Base-by-base conservation (phyloP, 1,140 invertebrate species). In the Argopecten irradians region DNA sequence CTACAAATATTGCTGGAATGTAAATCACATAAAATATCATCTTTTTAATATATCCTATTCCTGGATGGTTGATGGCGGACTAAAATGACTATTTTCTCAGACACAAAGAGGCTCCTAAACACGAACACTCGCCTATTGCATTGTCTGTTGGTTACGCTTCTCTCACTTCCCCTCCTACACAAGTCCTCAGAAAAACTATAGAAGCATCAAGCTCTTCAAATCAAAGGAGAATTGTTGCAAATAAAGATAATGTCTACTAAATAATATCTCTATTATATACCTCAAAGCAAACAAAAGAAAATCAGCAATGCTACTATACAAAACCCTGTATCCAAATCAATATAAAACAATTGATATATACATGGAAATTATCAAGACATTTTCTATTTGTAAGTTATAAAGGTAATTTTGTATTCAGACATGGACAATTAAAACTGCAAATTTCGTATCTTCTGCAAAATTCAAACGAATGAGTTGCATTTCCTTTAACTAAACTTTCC, bases 171-270 rank as follows among this genome's bases (percentile, higher is more conserved):
- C 55, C 55, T 71, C 55, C 55, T 71, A 71, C n/a, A 71, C 55
- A 71, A 71, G 28, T 71, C 55, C 22, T 71, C 55, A 71, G 22
- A 71, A 71, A n/a, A 71, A 71, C 55, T 71, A n/a, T n/a, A 71
- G 55, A 71, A 71, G 55, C 55, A 71, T 71, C 55, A 71, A 71
- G 55, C 55, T 11, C 22, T 7, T 71, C 55, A 71, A 71, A 71
- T 71, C 55, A 71, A 71, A 71, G 55, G 55, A 71, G 55, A 71
- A 71, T 71, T 71, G 55, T 71, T 71, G 55, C 55, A 71, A 71
- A 71, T 71, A 71, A 71, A 46, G 22, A 46, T n/a, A n/a, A n/a
- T n/a, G n/a, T 55, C 16, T 71, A 5, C n/a, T n/a, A 0, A 28
- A 22, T 71, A 71, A 28, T 16, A 11, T 5, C 55, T 71, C 22